Percentiles rank a stretch among this genome's conserved stretches.
Conservation (phyloP, 1,140 invertebrate species). For the Diuraphis noxia region DNA sequence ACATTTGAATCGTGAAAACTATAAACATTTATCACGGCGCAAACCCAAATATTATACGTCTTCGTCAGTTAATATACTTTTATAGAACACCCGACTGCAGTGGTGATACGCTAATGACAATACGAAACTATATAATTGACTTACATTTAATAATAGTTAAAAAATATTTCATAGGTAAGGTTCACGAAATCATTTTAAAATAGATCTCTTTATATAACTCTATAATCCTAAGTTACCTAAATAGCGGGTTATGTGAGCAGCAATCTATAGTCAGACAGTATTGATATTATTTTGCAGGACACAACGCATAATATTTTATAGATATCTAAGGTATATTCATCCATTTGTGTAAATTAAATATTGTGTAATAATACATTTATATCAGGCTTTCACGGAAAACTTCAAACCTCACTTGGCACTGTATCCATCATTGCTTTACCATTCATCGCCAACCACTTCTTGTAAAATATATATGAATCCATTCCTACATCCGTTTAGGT, state of each 20-base stretch:
- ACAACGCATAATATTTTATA: background rate
- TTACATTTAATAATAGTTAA: background rate
- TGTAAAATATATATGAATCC: background rate
- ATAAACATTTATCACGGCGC: background rate
- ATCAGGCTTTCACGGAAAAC: background rate
- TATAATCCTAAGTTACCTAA: background rate
- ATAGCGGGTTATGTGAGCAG: too few species aligned
- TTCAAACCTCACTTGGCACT: background rate
- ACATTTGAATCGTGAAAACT: background rate
- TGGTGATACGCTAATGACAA: background rate
- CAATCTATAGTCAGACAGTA: background rate
- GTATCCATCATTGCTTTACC: too few species aligned
- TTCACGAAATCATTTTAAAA: too few species aligned
- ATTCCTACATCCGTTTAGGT: background rate
- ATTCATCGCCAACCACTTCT: background rate
- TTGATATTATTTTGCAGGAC: background rate
- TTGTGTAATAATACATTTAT: background rate
- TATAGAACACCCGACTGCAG: background rate
- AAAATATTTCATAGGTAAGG: background rate
- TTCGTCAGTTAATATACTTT: background rate
- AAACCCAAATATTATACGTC: background rate
- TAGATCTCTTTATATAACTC: background rate
- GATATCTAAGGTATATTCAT: background rate
- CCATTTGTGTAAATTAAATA: background rate
- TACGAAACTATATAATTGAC: background rate